phyloP scores from a whole-genome alignment of 2,888 invertebrate species.

The Phaedon cochleariae region DNA sequence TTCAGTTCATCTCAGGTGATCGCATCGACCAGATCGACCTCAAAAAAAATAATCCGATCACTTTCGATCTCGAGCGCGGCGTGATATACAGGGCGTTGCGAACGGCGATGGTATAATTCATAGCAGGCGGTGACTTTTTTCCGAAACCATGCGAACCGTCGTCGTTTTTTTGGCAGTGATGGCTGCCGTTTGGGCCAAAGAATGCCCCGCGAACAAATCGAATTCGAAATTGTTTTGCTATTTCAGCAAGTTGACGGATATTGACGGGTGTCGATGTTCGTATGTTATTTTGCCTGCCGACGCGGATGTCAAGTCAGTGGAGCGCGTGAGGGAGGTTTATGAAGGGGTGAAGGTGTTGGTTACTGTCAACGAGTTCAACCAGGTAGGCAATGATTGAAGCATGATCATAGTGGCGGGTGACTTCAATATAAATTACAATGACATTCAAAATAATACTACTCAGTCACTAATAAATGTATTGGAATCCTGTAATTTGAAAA shows the following conservation, averaged over 20 bases:
- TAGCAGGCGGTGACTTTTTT: conserved; percentile 16
- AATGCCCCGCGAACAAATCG: conserved; percentile 51
- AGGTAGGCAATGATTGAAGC: conserved; percentile 60
- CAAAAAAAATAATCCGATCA: conserved; percentile 42
- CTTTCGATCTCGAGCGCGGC: conserved; percentile 46
- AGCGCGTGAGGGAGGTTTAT: conserved; percentile 64
- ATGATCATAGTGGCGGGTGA: too few relatives aligned
- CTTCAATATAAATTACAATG: too few relatives aligned
- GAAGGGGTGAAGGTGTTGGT: conserved; percentile 67
- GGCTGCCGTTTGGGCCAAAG: conserved; percentile 41
- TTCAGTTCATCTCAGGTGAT: conserved; percentile 53
- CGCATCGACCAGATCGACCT: conserved; percentile 50
- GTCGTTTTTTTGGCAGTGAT: conserved; percentile 22
- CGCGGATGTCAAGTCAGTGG: conserved; percentile 55
- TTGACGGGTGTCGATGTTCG: conserved; percentile 57
- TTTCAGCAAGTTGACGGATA: conserved; percentile 53
- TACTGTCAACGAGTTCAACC: conserved; percentile 66
- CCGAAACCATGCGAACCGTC: conserved; percentile 3
- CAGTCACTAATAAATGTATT: too few relatives aligned
- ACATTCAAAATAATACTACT: too few relatives aligned
- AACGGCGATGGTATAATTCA: neutral
- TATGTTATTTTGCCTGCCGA: conserved; percentile 56
- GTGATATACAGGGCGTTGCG: conserved; percentile 9
- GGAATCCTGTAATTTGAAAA: too few relatives aligned
- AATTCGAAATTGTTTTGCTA: conserved; percentile 59